Conservation (phyloP, 2,797 vertebrate species). For the Etheostoma nigrum region DNA sequence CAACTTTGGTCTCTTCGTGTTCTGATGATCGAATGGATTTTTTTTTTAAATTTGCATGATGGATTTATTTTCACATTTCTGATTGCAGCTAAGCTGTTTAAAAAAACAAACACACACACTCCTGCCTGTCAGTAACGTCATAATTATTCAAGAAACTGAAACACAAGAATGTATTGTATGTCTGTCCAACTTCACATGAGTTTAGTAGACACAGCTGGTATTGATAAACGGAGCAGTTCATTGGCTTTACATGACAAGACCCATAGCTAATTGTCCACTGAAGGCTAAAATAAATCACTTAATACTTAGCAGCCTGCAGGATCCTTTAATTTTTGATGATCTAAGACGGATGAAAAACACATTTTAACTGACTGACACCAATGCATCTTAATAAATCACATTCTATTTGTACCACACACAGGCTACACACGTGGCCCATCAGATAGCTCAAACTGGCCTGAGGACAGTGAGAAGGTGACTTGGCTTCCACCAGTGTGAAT, state of each 20-base stretch:
- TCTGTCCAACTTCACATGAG: constrained; percentile 28
- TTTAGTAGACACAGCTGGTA: constrained; percentile 19
- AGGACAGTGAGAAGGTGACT: constrained; percentile 50
- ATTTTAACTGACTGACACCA: not conserved
- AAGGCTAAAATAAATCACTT: constrained; percentile 47
- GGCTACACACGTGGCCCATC: constrained; percentile 14
- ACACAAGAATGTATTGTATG: not conserved
- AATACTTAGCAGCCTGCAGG: constrained; percentile 27
- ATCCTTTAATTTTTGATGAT: constrained; percentile 28
- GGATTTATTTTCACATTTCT: constrained; percentile 49
- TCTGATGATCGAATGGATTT: constrained; percentile 49
- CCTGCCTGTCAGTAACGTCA: constrained; percentile 39
- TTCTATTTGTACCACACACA: not conserved
- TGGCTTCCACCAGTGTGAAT: constrained; percentile 20
- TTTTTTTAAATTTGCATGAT: constrained; percentile 35
- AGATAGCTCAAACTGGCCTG: constrained; percentile 32
- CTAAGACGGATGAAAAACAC: not conserved
- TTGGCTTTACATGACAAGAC: constrained; percentile 44
- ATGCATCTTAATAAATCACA: constrained; percentile 2
- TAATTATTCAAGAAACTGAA: constrained; percentile 24
- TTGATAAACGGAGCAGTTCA: constrained; percentile 53
- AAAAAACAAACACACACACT: not conserved
- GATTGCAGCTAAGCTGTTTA: constrained; percentile 41
- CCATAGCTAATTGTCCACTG: constrained; percentile 50
- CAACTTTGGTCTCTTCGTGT: constrained; percentile 23